Percentiles rank a stretch among this genome's conserved stretches.
Conservation (phyloP, 2,797 vertebrate genomes). For the Zenarchopterus dispar region DNA sequence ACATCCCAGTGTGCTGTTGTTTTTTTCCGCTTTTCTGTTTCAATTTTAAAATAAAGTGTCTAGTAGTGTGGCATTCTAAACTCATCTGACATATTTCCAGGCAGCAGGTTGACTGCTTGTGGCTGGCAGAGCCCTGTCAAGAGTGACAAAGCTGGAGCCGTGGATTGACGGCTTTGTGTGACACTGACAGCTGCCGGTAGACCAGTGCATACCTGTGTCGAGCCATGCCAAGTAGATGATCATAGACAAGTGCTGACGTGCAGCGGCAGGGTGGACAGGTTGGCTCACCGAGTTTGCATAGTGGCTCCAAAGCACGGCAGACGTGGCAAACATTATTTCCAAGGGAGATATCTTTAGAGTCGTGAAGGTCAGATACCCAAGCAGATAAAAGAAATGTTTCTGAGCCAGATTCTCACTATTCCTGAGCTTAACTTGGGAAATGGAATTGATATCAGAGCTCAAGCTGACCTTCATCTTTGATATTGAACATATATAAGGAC, state of each 20-base stretch:
- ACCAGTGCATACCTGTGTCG: constrained; percentile 56
- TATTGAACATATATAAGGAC: constrained; percentile 41
- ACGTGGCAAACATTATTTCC: constrained; percentile 64
- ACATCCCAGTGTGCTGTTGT: no score
- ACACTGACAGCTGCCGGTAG: constrained; percentile 71
- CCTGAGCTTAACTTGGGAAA: constrained; percentile 39
- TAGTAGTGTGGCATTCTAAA: constrained; percentile 51
- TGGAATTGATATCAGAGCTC: constrained; percentile 34
- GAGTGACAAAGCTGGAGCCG: constrained; percentile 56
- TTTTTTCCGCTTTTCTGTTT: no score
- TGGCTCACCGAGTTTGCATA: constrained; percentile 63
- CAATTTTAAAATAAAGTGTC: constrained; percentile 43
- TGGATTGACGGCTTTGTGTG: constrained; percentile 74
- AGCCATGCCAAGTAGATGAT: constrained; percentile 68
- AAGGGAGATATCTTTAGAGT: constrained; percentile 56
- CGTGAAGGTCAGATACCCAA: constrained; percentile 57
- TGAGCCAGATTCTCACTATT: constrained; percentile 40
- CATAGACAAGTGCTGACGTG: constrained; percentile 65
- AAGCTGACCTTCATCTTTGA: constrained; percentile 57
- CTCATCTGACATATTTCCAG: constrained; percentile 60
- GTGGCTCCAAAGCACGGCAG: constrained; percentile 54
- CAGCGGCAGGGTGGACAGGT: constrained; percentile 56
- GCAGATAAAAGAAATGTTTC: constrained; percentile 53
- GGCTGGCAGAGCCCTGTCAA: constrained; percentile 58
- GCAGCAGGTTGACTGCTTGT: constrained; percentile 56